Evolutionary conservation across 2,888 invertebrate species (phyloP).

Genomic region (Himalopsyche anomala): DNA sequence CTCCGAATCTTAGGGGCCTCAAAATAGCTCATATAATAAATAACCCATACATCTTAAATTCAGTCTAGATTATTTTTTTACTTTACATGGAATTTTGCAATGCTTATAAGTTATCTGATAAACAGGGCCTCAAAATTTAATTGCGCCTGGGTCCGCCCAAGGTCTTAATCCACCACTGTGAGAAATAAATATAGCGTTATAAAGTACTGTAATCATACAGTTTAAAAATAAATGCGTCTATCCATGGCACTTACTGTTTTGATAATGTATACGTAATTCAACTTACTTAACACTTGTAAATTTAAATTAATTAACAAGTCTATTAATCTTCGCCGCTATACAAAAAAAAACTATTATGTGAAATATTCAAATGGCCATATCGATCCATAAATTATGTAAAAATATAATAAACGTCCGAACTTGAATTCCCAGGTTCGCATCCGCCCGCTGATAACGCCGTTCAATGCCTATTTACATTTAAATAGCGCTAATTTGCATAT

Average conservation of each 20-base stretch:
- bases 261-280: background rate
- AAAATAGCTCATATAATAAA: too few relatives aligned
- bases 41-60: too few relatives aligned
- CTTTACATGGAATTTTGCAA: too few relatives aligned
- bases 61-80: too few relatives aligned
- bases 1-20: too few relatives aligned
- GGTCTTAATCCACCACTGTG: too few relatives aligned
- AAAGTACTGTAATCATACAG: too few relatives aligned
- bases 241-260: background rate
- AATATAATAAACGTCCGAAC: constrained; percentile 34
- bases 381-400: constrained; percentile 53
- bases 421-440: constrained; percentile 21
- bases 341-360: constrained; percentile 5
- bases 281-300: constrained; percentile 8
- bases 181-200: too few relatives aligned
- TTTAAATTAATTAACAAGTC: constrained; percentile 23
- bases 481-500: constrained; percentile 48
- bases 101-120: too few relatives aligned
- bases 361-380: constrained; percentile 23
- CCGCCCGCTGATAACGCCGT: constrained; percentile 46
- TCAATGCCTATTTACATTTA: constrained; percentile 47
- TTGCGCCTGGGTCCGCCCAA: too few relatives aligned
- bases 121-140: too few relatives aligned
- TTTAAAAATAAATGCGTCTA: background rate
- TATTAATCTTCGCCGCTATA: constrained; percentile 18